Evolutionary conservation across 2,888 invertebrate species (phyloP).

Genomic region (Hirtodrosophila cameraria): DNA sequence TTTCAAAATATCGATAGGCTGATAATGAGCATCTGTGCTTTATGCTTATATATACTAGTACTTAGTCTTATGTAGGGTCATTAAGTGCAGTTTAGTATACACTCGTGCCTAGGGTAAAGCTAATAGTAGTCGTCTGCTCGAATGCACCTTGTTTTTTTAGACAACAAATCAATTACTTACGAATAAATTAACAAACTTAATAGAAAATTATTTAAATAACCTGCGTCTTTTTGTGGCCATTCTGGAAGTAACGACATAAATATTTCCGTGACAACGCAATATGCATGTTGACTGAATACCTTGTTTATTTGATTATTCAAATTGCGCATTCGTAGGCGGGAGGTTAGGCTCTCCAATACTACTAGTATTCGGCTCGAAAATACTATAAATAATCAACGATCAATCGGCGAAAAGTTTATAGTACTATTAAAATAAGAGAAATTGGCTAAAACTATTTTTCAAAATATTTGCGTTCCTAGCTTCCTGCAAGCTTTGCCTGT

Average conservation of each 20-base stretch:
- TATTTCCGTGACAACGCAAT: constrained; percentile 27
- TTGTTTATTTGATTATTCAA: constrained; percentile 34
- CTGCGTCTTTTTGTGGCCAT: background rate
- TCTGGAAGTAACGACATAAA: constrained; percentile 3
- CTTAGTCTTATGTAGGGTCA: background rate
- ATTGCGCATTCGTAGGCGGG: too few relatives aligned
- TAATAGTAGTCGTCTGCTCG: background rate
- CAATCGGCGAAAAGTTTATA: too few relatives aligned
- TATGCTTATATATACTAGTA: background rate
- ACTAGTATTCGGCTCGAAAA: too few relatives aligned
- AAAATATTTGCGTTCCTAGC: too few relatives aligned
- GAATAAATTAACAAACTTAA: constrained; percentile 3
- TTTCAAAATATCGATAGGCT: background rate
- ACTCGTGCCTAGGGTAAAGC: background rate
- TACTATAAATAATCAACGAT: too few relatives aligned
- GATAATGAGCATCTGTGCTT: background rate
- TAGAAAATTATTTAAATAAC: background rate
- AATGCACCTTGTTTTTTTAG: background rate
- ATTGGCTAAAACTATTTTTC: too few relatives aligned
- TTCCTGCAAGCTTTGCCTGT: too few relatives aligned
- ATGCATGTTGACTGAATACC: constrained; percentile 32
- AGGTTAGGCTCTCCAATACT: too few relatives aligned
- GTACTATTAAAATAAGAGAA: too few relatives aligned
- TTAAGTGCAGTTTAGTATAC: constrained; percentile 3
- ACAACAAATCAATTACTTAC: background rate